Base-by-base conservation (phyloP, 2,888 invertebrate genomes). In the Cosmia trapezina region DNA sequence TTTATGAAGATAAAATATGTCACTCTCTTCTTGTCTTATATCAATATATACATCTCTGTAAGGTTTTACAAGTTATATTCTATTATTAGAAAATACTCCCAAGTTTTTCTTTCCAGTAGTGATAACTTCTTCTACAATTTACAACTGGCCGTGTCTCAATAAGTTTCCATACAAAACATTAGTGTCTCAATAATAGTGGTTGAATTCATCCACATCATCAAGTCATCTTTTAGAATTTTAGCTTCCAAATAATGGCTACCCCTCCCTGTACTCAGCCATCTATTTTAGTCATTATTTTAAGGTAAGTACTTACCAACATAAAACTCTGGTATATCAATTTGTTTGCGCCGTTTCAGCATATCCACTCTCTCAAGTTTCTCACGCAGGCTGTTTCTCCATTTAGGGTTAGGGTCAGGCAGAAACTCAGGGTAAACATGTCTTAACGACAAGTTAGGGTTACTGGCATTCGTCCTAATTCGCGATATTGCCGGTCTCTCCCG, bases 271-370 rank as follows among this genome's bases (percentile, higher is more conserved):
- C 11, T 12, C 22, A 22, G 28, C 5, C 1, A 51, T 8, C 14
- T 33, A 11, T 49, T 56, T 47, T 9, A 12, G 8, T 19, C 4
- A 17, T 61, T 28, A 9, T 14, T 22, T 4, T 4, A 17, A 28
- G 4, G 9, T 43, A 47, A 2, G 9, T 53, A 45, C 97, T 92
- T 92, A 98, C 98, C 99, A 88, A 99, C 99, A 96, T 99, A 99
- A 96, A 99, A 99, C 92, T 99, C 99, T 0, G 99, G 99, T 81
- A 99, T 98, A 90, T 98, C 98, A 80, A 99, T 96, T 78, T 98
- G 96, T 70, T 86, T 95, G 85, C 99, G 96, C 73, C 99, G 96
- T 74, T 97, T 97, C 47, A 99, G 91, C 99, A 99, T 99, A 91
- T 99, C 99, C 78, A 96, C 94, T 76, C 99, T 97, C 91, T 99